Evolutionary conservation across 2,797 vertebrate species (phyloP), one percentile per base, ranked within the genome.

Genomic region (Diplodus sargus): DNA sequence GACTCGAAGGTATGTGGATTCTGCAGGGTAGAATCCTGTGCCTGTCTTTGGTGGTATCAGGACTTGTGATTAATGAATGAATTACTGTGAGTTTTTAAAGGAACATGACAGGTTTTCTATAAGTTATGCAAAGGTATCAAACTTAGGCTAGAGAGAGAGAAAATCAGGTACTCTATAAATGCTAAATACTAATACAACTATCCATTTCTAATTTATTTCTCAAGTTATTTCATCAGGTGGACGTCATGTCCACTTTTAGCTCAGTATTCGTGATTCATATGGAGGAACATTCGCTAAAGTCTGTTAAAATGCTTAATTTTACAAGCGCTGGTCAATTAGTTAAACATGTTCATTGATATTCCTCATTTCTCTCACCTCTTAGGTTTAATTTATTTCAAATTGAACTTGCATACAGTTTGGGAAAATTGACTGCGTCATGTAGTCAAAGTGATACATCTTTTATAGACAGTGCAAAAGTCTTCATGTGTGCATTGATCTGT

Each of bases 21-120:
- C 95, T 96, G 95, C 95, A 91, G 95, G 95, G 94, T 95, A 92
- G 95, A 96, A 95, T 94, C 91, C 92, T 90, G 89, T 89, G 87
- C 88, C 83, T 76, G 83, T 91, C 86, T 86, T 78, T 79, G 92
- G 89, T 92, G 89, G 93, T 90, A 83, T 95, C 92, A 90, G 90
- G 91, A 94, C 87, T 91, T 90, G 90, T 88, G 89, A 92, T 90
- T 84, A 91, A 88, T 89, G 91, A 94, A 93, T 93, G 88, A 91
- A 92, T 95, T 94, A 95, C 95, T 96, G 95, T 95, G 95, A 95
- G 90, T 90, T 95, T 90, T 91, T 91, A 90, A 91, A 78, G 86
- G 91, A 92, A 91, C 90, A 87, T 88, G 84, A 87, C 79, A 90
- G 84, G 87, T 93, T 95, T 94, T 91, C 91, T 93, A 84, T 92